Evolutionary conservation across 2,888 invertebrate genomes (phyloP).

Genomic region (Heliconius ethilla): DNA sequence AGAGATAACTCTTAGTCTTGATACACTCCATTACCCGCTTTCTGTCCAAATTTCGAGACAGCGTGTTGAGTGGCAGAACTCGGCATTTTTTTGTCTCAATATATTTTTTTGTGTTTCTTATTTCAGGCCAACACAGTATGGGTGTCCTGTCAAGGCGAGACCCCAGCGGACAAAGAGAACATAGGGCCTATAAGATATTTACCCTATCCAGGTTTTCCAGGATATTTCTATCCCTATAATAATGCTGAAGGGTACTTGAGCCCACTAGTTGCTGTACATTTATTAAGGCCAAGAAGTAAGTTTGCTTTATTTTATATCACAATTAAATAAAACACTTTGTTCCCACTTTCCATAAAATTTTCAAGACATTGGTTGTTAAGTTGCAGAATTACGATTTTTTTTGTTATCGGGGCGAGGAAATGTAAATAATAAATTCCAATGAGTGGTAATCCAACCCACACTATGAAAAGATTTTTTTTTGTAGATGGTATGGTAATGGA

Average conservation of each 20-base stretch:
- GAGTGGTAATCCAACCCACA: too few relatives aligned
- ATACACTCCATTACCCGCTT: too few relatives aligned
- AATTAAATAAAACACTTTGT: too few relatives aligned
- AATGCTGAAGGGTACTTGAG: slow-evolving; percentile 94
- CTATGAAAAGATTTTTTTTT: too few relatives aligned
- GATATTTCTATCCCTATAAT: slow-evolving; percentile 93
- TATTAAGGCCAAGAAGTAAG: slow-evolving; percentile 90
- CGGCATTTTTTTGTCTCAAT: too few relatives aligned
- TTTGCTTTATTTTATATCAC: slow-evolving; percentile 46
- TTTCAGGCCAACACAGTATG: slow-evolving; percentile 84
- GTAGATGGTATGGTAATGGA: background rate
- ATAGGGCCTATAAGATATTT: slow-evolving; percentile 91
- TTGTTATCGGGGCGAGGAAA: too few relatives aligned
- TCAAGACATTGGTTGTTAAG: too few relatives aligned
- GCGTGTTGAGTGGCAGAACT: background rate
- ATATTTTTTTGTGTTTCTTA: background rate
- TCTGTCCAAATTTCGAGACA: background rate
- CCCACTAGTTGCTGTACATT: slow-evolving; percentile 92
- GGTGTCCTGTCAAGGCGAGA: slow-evolving; percentile 96
- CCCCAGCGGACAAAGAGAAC: slow-evolving; percentile 94
- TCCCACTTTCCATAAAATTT: too few relatives aligned
- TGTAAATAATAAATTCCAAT: too few relatives aligned
- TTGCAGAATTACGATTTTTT: too few relatives aligned
- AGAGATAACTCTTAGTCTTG: too few relatives aligned
- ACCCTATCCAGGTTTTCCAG: slow-evolving; percentile 91